Base-by-base conservation (phyloP, 2,797 vertebrate genomes). In the Chelonia mydas region DNA sequence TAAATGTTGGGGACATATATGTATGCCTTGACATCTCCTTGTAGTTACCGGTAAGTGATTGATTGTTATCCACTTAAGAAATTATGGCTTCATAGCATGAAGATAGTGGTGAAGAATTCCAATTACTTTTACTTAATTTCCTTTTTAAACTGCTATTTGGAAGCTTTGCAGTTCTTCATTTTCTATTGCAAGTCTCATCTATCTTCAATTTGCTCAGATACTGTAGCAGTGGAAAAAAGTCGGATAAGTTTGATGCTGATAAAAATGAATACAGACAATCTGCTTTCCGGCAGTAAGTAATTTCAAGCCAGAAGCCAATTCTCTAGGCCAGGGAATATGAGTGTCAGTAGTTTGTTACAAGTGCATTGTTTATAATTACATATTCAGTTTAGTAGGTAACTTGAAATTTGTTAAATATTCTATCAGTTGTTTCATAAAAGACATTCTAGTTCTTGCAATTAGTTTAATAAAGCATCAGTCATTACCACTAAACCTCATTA, bases 251-350 rank as follows among this genome's bases (percentile, higher is more conserved):
- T 72, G 37, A 23, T 84, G 91, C 93, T 90, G 91, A 84, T 93
- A 2, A 92, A 41, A 84, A 84, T 85, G 90, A 86, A 27, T n/a
- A 27, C 88, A 51, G 86, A 68, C 91, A 90, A 84, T 82, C 59
- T 47, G 55, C 59, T 88, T 83, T 88, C 81, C 78, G 61, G 93
- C 84, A 86, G 21, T 37, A 65, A 96, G 93, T 88, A 86, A 92
- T 90, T 68, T 81, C 85, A 92, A 89, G 91, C 86, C 83, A 88
- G 86, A 72, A 95, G 89, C 72, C 84, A 80, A 3, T 91, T 95
- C 95, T 93, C 86, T 74, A 78, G 87, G 79, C 54, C 15, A 41
- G 87, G 81, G 8, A 77, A 45, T 45, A 25, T 79, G 55, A 84
- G 50, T 3, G 2, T 2, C 88, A 47, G 12, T 27, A 16, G 83